These are phyloP conservation scores for Drosophila ogumai DNA, from an alignment of 1,140 invertebrate species.

Conservation along the genomic window DNA sequence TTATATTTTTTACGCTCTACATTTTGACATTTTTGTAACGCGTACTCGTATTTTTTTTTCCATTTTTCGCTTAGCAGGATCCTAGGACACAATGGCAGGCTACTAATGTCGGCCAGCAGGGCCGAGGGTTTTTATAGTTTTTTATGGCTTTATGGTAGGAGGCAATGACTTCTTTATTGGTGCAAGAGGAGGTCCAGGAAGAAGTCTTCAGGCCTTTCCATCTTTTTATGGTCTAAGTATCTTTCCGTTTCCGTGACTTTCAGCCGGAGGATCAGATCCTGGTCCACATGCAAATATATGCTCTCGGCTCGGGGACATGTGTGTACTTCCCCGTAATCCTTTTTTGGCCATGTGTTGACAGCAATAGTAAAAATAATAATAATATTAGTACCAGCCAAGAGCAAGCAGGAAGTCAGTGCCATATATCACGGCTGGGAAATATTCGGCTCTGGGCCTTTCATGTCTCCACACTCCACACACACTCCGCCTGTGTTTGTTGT, in stretches of 20 bases:
- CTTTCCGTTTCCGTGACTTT: conserved; percentile 65
- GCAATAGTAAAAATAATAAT: conserved; percentile 31
- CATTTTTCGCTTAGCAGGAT: conserved; percentile 16
- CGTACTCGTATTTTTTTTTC: conserved; percentile 28
- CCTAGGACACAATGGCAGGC: conserved; percentile 47
- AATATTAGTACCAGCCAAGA: conserved; percentile 19
- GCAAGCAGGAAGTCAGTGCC: conserved; percentile 69
- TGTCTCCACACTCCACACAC: conserved; percentile 32
- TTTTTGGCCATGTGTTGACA: conserved; percentile 71
- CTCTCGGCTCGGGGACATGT: conserved; percentile 31
- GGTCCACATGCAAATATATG: conserved; percentile 59
- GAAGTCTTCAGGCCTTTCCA: conserved; percentile 26
- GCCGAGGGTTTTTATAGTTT: conserved; percentile 45
- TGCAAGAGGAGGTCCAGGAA: conserved; percentile 43
- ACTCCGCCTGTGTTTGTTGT: conserved; percentile 56
- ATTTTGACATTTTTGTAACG: conserved; percentile 43
- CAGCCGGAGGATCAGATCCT: background rate
- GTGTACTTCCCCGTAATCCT: conserved; percentile 63
- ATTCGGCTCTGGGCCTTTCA: conserved; percentile 74
- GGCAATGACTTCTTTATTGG: conserved; percentile 78
- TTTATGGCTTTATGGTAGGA: conserved; percentile 74
- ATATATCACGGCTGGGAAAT: conserved; percentile 76
- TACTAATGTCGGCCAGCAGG: conserved; percentile 74
- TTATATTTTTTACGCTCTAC: conserved; percentile 83
- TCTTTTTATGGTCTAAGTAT: conserved; percentile 25